Evolutionary conservation across 2,888 invertebrate genomes (phyloP), one percentile per base, ranked within the genome.

Genomic region (Nemotelus nigrinus): DNA sequence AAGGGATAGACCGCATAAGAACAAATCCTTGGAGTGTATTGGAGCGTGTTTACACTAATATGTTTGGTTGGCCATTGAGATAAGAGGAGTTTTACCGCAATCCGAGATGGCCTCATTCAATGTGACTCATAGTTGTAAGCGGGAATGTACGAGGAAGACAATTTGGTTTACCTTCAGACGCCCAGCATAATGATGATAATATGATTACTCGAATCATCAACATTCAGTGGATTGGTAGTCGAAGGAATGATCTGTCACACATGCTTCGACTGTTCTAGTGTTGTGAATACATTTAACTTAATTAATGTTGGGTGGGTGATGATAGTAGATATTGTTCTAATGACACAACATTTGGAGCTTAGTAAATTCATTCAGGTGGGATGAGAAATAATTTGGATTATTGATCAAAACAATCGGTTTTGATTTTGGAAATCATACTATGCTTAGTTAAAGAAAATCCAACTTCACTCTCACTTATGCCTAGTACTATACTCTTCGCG

Each of bases 11-110:
- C 78, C 70, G 53, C 76, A 78, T 57, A 76, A 60, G 67, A 78
- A 78, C 63, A 78, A 78, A 78, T 78, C 78, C 76, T 76, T 67
- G 58, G 76, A 70, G 70, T 71, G 68, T 76, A 76, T 55, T 48
- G 55, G 76, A 76, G 70, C 76, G 64, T 78, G 76, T 78, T 78
- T 78, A 70, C 76, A 71, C 76, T 70, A 76, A 77, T 74, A 58
- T 60, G 55, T 71, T 71, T 65, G 65, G 71, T 44, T n/a, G 71
- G 55, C 55, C 43, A 71, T 71, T 71, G 55, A 71, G 71, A 71
- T 71, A 55, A 71, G 71, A 55, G 55, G 55, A 71, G 57, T 55
- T 55, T 71, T 55, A 71, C 71, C 71, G 71, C 71, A 71, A 55
- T 55, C 57, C 43, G 8, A 50, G 63, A 63, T 65, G 44, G 65